These are phyloP conservation scores for Andinoacara biseriatus DNA, from an alignment of 2,113 vertebrate genomes.

Conservation along the genomic window DNA sequence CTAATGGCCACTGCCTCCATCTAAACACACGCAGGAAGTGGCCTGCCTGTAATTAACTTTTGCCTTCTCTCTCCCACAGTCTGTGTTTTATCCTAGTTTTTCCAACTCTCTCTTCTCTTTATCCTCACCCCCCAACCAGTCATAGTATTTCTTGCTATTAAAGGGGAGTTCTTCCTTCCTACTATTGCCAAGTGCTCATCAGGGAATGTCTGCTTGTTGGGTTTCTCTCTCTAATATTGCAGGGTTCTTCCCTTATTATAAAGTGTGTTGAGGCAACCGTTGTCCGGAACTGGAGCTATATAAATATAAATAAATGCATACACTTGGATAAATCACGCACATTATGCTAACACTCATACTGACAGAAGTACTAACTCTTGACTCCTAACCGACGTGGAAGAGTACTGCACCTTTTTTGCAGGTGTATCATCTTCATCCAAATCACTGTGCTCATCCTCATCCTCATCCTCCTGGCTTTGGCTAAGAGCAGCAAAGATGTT, in stretches of 20 bases:
- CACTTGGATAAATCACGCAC: not conserved
- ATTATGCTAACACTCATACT: not conserved
- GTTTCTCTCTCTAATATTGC: not conserved
- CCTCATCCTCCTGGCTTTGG: constrained; percentile 83
- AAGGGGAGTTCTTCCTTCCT: not conserved
- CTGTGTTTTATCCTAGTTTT: too few relatives aligned
- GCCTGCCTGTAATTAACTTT: too few relatives aligned
- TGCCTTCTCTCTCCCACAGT: too few relatives aligned
- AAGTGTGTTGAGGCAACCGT: not conserved
- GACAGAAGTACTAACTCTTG: not conserved
- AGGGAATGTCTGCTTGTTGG: not conserved
- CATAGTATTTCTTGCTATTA: not conserved
- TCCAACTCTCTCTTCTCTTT: too few relatives aligned
- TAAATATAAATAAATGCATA: not conserved
- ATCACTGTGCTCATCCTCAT: constrained; percentile 77
- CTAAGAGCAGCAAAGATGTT: constrained; percentile 89
- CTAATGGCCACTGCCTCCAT: too few relatives aligned
- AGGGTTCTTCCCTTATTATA: not conserved
- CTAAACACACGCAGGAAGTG: too few relatives aligned
- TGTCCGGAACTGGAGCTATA: not conserved
- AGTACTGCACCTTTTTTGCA: constrained; percentile 54
- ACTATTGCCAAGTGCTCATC: not conserved
- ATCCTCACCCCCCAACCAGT: too few relatives aligned
- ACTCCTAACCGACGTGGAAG: not conserved
- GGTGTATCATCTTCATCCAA: constrained; percentile 58